A percentile compares a stretch with the other conserved stretches of the same genome.
Conservation (phyloP, 2,113 vertebrate genomes). For the Boulengeromyrus knoepffleri region DNA sequence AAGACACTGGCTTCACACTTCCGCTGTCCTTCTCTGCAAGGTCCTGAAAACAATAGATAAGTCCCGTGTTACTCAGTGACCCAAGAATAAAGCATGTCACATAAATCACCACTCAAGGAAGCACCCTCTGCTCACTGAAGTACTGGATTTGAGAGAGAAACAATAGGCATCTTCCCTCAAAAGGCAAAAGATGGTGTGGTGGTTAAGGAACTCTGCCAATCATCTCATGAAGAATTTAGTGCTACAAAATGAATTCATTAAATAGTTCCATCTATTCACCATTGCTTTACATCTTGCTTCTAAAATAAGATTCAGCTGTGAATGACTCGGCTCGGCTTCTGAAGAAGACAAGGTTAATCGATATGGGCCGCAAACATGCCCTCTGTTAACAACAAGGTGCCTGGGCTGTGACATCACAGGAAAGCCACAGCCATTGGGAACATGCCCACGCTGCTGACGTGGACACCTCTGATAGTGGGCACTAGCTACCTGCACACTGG, state of each 20-base stretch:
- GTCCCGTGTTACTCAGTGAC: not conserved
- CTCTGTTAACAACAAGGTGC: not conserved
- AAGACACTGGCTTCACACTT: conserved; percentile 8
- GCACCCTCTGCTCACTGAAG: not conserved
- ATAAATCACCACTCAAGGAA: not conserved
- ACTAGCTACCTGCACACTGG: not conserved
- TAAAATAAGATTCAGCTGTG: not conserved
- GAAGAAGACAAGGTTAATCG: not conserved
- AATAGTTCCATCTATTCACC: not conserved
- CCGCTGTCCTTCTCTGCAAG: conserved; percentile 3
- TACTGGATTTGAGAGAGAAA: not conserved
- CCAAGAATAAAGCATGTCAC: not conserved
- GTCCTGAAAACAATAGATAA: conserved; percentile 1
- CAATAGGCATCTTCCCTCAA: not conserved
- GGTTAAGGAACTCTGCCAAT: not conserved
- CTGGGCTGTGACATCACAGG: not conserved
- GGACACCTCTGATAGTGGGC: not conserved
- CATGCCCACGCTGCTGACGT: not conserved
- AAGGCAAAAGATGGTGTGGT: not conserved
- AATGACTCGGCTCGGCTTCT: not conserved
- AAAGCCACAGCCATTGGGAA: not conserved
- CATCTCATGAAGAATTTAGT: not conserved
- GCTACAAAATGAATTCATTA: not conserved
- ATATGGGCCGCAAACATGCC: not conserved
- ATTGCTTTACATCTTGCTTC: not conserved